Base-by-base conservation (phyloP, 2,113 vertebrate species). In the Rhombomys opimus region DNA sequence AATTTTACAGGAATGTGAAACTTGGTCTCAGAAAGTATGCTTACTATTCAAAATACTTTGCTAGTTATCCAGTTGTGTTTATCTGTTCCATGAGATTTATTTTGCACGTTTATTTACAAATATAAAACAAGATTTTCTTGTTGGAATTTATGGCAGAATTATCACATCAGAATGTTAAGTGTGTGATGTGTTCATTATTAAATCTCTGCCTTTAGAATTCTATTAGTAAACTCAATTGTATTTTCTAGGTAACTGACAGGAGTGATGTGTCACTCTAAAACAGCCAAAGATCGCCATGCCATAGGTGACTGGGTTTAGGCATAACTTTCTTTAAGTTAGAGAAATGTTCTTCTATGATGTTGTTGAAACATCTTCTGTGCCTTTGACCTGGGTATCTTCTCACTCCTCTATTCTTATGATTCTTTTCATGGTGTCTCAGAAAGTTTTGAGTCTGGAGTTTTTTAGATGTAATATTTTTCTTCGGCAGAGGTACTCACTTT, bases 41-140 rank as follows among this genome's bases (percentile, higher is more conserved):
- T 97, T 80, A 67, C 88, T 90, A 89, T 90, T 90, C 72, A 95
- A 97, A 95, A 96, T 84, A 96, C 54, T 85, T 78, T 25, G 32
- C 67, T 94, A 90, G 80, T 95, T 95, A 96, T 59, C 77, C 27
- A 81, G 77, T 92, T 87, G 57, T 86, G 95, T 96, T 95, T 96
- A 95, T 95, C 41, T 82, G 17, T 95, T 97, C 95, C 70, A 91
- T 80, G 88, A 92, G 77, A 90, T 91, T 89, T 96, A 86, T 89
- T 95, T 94, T 95, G 54, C 67, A 86, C 63, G 94, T 96, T 96
- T 96, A 96, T 91, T 97, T 96, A 97, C 85, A 96, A 96, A 92
- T 32, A 96, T 92, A 97, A 97, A 96, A 91, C 95, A 95, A 90
- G 50, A 30, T 87, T 95, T 95, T 35, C 38, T 80, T 95, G 52